phyloP scores from a whole-genome alignment of 2,888 invertebrate species.

The Anticlea derivata region DNA sequence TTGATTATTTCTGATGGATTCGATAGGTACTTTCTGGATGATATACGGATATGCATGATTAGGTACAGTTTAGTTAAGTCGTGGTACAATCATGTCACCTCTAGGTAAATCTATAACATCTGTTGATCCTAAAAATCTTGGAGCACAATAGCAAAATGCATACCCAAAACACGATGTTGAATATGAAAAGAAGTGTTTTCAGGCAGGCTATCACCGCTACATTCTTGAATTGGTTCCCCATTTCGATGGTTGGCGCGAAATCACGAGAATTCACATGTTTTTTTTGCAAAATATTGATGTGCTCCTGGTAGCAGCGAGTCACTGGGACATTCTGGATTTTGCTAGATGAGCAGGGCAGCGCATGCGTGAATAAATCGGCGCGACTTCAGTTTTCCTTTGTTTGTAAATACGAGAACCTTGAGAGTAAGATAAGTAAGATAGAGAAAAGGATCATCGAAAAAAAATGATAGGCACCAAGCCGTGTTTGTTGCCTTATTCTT shows the following conservation, averaged over 20 bases:
- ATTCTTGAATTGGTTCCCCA: conserved; percentile 89
- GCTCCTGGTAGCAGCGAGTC: conserved; percentile 4
- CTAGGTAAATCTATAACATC: conserved; percentile 18
- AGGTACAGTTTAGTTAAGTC: too few species aligned
- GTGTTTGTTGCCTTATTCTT: too few species aligned
- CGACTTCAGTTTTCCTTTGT: conserved; percentile 43
- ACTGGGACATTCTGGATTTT: conserved; percentile 28
- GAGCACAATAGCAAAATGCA: conserved; percentile 56
- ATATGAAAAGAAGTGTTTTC: conserved; percentile 90
- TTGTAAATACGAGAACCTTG: conserved; percentile 43
- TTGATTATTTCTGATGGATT: too few species aligned
- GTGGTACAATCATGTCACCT: too few species aligned
- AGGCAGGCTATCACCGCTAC: conserved; percentile 90
- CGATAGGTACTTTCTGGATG: too few species aligned
- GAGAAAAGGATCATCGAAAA: too few species aligned
- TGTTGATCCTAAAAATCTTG: conserved; percentile 23
- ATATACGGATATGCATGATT: too few species aligned
- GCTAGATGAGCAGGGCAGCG: conserved; percentile 40
- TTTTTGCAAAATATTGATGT: conserved; percentile 17
- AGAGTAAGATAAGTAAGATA: too few species aligned
- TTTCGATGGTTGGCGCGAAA: conserved; percentile 44
- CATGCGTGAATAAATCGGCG: conserved; percentile 67
- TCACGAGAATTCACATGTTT: conserved; percentile 13
- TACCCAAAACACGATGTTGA: conserved; percentile 93
- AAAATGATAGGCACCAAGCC: too few species aligned